These are phyloP conservation scores for Dichetophora obliterata DNA, from an alignment of 2,888 invertebrate genomes.

Conservation along the genomic window DNA sequence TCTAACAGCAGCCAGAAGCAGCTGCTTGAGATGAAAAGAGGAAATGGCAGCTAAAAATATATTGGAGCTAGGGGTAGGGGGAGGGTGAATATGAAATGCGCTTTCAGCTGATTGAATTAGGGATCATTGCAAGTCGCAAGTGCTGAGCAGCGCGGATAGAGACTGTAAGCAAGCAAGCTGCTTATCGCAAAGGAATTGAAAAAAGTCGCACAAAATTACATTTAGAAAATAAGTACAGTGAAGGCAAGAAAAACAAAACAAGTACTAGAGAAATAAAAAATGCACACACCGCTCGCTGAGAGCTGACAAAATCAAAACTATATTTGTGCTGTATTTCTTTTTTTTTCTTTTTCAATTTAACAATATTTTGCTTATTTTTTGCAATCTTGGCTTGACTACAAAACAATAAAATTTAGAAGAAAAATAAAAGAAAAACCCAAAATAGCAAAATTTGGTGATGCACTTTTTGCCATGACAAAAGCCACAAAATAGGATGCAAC, in stretches of 20 bases:
- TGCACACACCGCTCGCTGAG: background rate
- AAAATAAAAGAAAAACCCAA: background rate
- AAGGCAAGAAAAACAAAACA: background rate
- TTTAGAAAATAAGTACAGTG: slow-evolving; percentile 17
- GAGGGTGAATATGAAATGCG: slow-evolving; percentile 49
- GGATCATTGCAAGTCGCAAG: slow-evolving; percentile 4
- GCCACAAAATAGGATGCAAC: no score
- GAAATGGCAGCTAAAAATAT: background rate
- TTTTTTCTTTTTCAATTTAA: slow-evolving; percentile 6
- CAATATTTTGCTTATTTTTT: background rate
- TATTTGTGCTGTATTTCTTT: background rate
- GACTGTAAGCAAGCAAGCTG: no score
- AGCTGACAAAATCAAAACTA: background rate
- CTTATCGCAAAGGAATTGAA: background rate
- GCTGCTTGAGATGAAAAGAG: slow-evolving; percentile 21
- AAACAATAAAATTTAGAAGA: background rate
- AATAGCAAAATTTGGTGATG: background rate
- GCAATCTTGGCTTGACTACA: background rate
- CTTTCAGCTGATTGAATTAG: slow-evolving; percentile 56
- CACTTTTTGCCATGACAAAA: no score
- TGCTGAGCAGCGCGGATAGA: no score
- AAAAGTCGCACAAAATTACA: slow-evolving; percentile 23
- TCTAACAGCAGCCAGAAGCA: background rate
- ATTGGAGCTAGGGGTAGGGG: slow-evolving; percentile 41
- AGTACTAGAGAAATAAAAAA: background rate